Percentiles rank a stretch among this genome's conserved stretches.
phyloP scores from a whole-genome alignment of 1,140 invertebrate genomes.

The Arion vulgaris region DNA sequence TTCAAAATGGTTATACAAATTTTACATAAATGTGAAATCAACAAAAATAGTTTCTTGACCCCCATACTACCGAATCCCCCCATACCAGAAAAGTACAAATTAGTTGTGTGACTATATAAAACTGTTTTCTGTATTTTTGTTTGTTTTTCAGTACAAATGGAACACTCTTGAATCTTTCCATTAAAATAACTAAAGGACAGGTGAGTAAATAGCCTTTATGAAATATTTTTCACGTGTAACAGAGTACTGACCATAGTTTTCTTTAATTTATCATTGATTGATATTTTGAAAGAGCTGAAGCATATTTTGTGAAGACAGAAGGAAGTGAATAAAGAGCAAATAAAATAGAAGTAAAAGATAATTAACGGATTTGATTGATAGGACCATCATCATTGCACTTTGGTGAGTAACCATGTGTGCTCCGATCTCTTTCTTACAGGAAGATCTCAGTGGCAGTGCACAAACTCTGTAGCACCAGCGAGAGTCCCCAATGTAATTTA shows the following conservation, averaged over 20 bases:
- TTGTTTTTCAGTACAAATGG: constrained; percentile 68
- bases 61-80: not conserved
- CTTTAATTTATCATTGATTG: not conserved
- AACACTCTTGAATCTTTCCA: constrained; percentile 60
- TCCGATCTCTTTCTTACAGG: too few species aligned
- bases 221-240: not conserved
- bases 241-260: not conserved
- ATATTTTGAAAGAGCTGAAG: not conserved
- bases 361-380: too few species aligned
- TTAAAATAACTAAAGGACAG: constrained; percentile 64
- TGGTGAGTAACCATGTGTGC: too few species aligned
- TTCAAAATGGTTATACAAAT: not conserved
- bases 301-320: too few species aligned
- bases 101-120: not conserved
- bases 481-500: too few species aligned
- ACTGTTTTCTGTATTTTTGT: not conserved
- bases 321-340: not conserved
- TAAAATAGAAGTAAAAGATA: too few species aligned
- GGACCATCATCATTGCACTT: too few species aligned
- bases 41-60: not conserved
- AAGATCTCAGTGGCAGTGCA: too few species aligned
- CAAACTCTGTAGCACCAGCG: too few species aligned
- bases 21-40: not conserved
- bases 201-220: constrained; percentile 42
- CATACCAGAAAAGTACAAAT: not conserved